Evolutionary conservation across 2,113 vertebrate genomes (phyloP).

Genomic region (Athene cunicularia): DNA sequence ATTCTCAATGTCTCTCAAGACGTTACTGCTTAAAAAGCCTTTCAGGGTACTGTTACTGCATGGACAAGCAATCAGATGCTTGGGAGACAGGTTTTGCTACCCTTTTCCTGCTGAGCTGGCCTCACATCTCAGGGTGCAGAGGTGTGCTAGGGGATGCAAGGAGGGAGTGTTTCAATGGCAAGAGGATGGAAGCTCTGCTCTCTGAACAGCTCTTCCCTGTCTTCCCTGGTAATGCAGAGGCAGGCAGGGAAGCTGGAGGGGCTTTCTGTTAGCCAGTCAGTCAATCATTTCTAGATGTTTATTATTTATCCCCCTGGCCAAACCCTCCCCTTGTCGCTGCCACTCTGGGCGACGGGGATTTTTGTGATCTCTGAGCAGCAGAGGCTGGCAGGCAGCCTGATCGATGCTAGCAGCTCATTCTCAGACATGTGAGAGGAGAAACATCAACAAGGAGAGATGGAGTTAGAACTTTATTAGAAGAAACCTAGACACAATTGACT

Average conservation of each 20-base stretch:
- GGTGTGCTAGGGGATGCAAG: neutral
- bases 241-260: neutral
- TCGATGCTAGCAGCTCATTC: neutral
- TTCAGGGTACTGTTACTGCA: neutral
- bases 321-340: neutral
- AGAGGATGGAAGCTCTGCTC: neutral
- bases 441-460: neutral
- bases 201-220: neutral
- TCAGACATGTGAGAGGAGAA: neutral
- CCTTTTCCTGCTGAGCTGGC: neutral
- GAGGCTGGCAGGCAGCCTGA: slow-evolving; percentile 7
- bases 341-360: neutral
- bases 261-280: neutral
- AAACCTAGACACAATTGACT: neutral
- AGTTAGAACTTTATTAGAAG: slow-evolving; percentile 67
- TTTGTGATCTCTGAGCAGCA: neutral
- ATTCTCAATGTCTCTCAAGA: neutral
- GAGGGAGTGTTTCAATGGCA: fast-evolving
- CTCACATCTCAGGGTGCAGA: neutral
- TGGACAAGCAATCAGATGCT: neutral
- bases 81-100: neutral
- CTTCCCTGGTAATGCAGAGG: neutral
- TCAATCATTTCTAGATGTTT: slow-evolving; percentile 31
- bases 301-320: slow-evolving; percentile 36
- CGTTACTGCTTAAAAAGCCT: neutral